Base-by-base conservation (phyloP, 2,888 invertebrate species). In the Eulithis prunata region DNA sequence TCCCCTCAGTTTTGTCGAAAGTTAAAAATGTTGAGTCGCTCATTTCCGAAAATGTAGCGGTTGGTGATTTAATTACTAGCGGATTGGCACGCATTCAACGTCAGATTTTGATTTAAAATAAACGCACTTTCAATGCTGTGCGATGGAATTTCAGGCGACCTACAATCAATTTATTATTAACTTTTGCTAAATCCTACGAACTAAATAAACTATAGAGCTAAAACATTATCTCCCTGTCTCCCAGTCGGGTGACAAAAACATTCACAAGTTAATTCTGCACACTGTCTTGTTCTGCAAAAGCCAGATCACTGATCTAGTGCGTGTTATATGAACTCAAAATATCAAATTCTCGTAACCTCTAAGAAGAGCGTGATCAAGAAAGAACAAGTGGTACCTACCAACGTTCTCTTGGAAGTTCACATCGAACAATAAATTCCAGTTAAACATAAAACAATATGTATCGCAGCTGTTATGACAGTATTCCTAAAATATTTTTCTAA, bases 41-140 rank as follows among this genome's bases (percentile, higher is more conserved):
- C 70, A 73, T 74, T 73, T 64, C 66, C 60, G 72, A 71, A 74
- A 64, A 62, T 56, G 62, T 55, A 32, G 11, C 55, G 4, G 12
- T 41, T 14, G 13, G 12, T 61, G 72, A 75, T 77, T 78, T 80
- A 80, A 80, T 81, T 80, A 77, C 78, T 74, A 56, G 62, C 64
- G 66, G 72, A 78, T 82, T 84, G 84, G 84, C 84, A 82, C 69
- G 64, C 75, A 76, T 81, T 81, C 85, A 82, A 83, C 75, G 71
- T 72, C 74, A 74, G 77, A 78, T 71, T 78, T 75, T 79, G 78
- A 80, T 83, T 82, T 80, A 82, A 70, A 74, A 75, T 76, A 76
- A 78, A 70, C 71, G 70, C 61, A 71, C 47, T 69, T 66, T 68
- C 62, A 56, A 68, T 67, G 62, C 65, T 68, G 46, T 52, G 67